phyloP scores from a whole-genome alignment of 2,113 vertebrate genomes.

The Sinocyclocheilus maitianheensis region DNA sequence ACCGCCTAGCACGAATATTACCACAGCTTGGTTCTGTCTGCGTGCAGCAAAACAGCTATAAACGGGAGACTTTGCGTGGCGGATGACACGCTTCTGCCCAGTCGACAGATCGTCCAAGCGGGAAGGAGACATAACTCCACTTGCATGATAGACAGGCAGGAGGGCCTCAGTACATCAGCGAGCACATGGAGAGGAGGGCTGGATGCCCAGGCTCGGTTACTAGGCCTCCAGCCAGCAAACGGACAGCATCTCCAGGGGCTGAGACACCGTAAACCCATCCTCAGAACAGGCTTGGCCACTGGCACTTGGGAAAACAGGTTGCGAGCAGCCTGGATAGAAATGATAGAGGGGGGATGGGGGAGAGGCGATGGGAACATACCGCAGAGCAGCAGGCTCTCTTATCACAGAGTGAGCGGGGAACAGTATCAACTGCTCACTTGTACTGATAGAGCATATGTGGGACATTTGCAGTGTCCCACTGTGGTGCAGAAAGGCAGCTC shows the following conservation, averaged over 20 bases:
- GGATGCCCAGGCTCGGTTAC: conserved; percentile 14
- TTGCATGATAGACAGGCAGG: conserved; percentile 42
- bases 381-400: conserved; percentile 17
- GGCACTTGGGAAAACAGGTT: conserved; percentile 37
- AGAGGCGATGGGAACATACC: conserved; percentile 25
- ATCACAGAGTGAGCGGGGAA: not conserved
- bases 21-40: conserved; percentile 32
- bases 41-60: conserved; percentile 6
- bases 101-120: conserved; percentile 36
- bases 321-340: conserved; percentile 15
- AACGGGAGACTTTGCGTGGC: conserved; percentile 11
- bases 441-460: conserved; percentile 32
- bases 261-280: conserved; percentile 22
- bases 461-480: conserved; percentile 22
- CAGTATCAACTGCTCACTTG: not conserved
- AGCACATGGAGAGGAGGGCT: conserved; percentile 36
- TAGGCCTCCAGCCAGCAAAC: conserved; percentile 36
- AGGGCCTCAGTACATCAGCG: conserved; percentile 29
- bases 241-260: conserved; percentile 7
- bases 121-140: conserved; percentile 28
- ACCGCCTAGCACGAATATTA: conserved; percentile 22
- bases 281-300: not conserved
- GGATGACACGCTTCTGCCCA: conserved; percentile 14
- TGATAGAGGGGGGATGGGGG: conserved; percentile 20
- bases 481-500: conserved; percentile 22